These are phyloP conservation scores for Pelvicachromis taeniatus DNA, from an alignment of 2,113 vertebrate genomes.

Conservation along the genomic window DNA sequence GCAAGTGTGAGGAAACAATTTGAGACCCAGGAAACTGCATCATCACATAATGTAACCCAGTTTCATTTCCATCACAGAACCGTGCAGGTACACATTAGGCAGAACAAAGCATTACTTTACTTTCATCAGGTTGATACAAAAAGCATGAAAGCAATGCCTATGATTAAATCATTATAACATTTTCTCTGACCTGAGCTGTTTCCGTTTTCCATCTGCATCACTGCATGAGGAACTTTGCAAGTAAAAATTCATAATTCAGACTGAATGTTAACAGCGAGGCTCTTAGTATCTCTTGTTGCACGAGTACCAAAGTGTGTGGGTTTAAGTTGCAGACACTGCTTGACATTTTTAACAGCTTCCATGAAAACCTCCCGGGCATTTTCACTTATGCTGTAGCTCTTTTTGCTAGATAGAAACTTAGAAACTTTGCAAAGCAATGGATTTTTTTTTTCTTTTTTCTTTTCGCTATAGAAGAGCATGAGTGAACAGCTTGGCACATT, in stretches of 20 bases:
- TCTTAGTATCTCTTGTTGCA: not conserved
- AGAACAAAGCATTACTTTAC: not conserved
- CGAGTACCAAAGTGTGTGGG: not conserved
- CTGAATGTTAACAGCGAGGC: not conserved
- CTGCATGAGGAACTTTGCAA: not conserved
- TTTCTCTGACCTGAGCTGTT: not conserved
- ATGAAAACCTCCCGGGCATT: not conserved
- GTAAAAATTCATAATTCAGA: not conserved
- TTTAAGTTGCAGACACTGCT: not conserved
- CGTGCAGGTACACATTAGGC: constrained; percentile 79
- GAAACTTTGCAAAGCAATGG: not conserved
- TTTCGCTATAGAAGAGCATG: not conserved
- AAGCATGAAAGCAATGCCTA: constrained; percentile 13
- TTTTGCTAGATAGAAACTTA: not conserved
- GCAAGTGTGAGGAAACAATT: constrained; percentile 90
- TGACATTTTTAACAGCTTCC: constrained; percentile 1
- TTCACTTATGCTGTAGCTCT: not conserved
- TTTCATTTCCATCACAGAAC: constrained; percentile 78
- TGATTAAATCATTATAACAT: not conserved
- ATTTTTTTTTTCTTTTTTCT: not conserved
- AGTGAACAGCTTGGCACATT: constrained; percentile 29
- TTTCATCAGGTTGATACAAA: not conserved
- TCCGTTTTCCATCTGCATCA: not conserved
- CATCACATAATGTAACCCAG: constrained; percentile 78
- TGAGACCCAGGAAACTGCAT: constrained; percentile 77